A percentile compares a stretch with the other conserved stretches of the same genome.
These are phyloP conservation scores for Larimichthys polyactis DNA, from an alignment of 2,113 vertebrate genomes.

Conservation along the genomic window DNA sequence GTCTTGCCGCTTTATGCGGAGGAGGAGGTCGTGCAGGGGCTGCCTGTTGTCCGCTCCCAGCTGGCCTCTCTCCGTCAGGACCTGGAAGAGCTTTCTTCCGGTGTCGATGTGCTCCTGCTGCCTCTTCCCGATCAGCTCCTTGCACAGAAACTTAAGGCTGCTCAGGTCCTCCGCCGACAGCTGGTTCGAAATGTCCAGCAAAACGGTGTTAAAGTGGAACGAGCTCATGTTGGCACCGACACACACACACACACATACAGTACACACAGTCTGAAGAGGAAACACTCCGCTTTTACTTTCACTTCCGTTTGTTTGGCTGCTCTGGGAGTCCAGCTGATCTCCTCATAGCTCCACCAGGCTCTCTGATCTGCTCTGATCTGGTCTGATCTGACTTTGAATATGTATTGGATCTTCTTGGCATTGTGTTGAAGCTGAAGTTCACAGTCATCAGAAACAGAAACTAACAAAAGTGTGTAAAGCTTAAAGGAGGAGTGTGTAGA, in stretches of 20 bases:
- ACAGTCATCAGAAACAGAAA: too few species aligned
- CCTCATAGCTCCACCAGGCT: too few species aligned
- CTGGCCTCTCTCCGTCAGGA: slow-evolving; percentile 72
- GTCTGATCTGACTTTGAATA: too few species aligned
- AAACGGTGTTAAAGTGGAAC: slow-evolving; percentile 53
- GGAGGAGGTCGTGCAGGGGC: slow-evolving; percentile 24
- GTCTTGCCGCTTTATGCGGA: slow-evolving; percentile 45
- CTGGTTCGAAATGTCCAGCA: slow-evolving; percentile 74
- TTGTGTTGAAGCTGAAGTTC: too few species aligned
- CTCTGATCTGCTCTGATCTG: too few species aligned
- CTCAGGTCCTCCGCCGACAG: slow-evolving; percentile 54
- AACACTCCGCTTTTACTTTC: slow-evolving; percentile 49
- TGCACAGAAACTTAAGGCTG: slow-evolving; percentile 79
- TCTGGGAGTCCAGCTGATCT: too few species aligned
- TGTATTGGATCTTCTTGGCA: too few species aligned
- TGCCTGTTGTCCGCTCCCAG: neutral
- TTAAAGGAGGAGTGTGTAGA: too few species aligned
- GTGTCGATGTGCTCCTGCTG: slow-evolving; percentile 49
- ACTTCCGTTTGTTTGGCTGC: slow-evolving; percentile 34
- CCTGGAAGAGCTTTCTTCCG: slow-evolving; percentile 72
- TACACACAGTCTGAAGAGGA: slow-evolving; percentile 5
- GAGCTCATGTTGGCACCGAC: slow-evolving; percentile 8
- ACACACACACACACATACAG: rapidly evolving
- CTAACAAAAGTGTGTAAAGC: too few species aligned
- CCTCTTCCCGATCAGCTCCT: slow-evolving; percentile 59